Base-by-base conservation (phyloP, 2,113 vertebrate genomes). In the Podiceps cristatus region DNA sequence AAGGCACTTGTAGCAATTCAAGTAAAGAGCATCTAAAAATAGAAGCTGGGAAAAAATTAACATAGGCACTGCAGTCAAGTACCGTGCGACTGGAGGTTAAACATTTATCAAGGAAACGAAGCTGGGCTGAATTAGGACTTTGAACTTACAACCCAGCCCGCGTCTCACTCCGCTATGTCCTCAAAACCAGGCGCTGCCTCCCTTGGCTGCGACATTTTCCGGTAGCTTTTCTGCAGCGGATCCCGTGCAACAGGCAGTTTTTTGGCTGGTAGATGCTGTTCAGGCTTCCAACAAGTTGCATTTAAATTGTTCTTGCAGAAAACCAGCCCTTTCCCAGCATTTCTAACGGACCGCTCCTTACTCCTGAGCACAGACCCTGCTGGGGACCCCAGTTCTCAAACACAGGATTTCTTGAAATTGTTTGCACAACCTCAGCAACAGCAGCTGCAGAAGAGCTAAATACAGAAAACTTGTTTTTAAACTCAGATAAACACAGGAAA, bases 11-110 rank as follows among this genome's bases (percentile, higher is more conserved):
- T 1, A 13, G 18, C 7, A 24, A 79, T 11, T 62, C 87, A 16
- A 67, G 74, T 33, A 8, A 33, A 71, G 10, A 93, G 73, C 25
- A 10, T 5, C 58, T 88, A 82, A 96, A 94, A 94, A 95, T n/a
- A 96, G 85, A 56, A 80, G 64, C 18, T 9, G 11, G 31, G 69
- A 53, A 53, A 40, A 63, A 60, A 53, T 25, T 1, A 62, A 40
- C 24, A 2, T 1, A 1, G 2, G 3, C 0, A 13, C 14, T 2
- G 16, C 22, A 7, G 68, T 6, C 37, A 2, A 53, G 35, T 1
- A 4, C 17, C 3, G 37, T 0, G 10, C 8, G 16, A 8, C 50
- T 7, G 50, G 56, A 73, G 64, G 72, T 45, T 50, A 73, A 93
- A 74, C 59, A 49, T 42, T 50, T 3, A 33, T 5, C 24, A 6